Percentiles rank a stretch among this genome's conserved stretches.
phyloP scores from a whole-genome alignment of 2,797 vertebrate genomes.

The Enteromius argenteus region DNA sequence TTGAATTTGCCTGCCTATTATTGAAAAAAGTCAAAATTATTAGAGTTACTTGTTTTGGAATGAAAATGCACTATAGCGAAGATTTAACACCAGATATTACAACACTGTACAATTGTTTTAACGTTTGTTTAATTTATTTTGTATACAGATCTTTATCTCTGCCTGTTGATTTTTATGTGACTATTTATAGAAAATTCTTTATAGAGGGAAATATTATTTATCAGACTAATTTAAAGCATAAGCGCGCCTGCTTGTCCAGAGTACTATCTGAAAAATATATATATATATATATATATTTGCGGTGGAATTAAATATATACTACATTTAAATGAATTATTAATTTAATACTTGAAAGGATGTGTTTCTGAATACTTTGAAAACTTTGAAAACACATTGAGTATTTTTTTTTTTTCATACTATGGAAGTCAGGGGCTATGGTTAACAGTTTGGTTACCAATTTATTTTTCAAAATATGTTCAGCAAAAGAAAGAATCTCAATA shows the following conservation, averaged over 20 bases:
- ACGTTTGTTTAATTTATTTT: constrained; percentile 81
- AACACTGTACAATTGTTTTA: constrained; percentile 80
- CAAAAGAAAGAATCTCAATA: background rate
- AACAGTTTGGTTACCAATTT: background rate
- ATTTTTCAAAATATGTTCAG: background rate
- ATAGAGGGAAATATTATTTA: constrained; percentile 62
- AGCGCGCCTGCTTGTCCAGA: constrained; percentile 40
- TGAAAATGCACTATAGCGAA: constrained; percentile 74
- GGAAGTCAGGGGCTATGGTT: background rate
- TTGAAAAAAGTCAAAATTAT: constrained; percentile 45
- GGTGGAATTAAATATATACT: background rate
- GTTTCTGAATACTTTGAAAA: background rate
- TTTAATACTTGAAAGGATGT: background rate
- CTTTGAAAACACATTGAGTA: background rate
- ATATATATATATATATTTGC: background rate
- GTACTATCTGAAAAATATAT: background rate
- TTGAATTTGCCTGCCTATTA: constrained; percentile 65
- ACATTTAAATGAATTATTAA: background rate
- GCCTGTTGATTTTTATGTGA: constrained; percentile 57
- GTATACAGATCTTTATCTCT: constrained; percentile 78
- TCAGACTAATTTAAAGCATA: constrained; percentile 65
- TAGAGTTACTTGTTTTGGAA: constrained; percentile 62
- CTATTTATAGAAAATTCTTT: constrained; percentile 71
- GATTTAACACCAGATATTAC: constrained; percentile 68
- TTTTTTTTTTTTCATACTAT: background rate